phyloP scores from a whole-genome alignment of 2,113 vertebrate genomes.

The Bubo bubo region DNA sequence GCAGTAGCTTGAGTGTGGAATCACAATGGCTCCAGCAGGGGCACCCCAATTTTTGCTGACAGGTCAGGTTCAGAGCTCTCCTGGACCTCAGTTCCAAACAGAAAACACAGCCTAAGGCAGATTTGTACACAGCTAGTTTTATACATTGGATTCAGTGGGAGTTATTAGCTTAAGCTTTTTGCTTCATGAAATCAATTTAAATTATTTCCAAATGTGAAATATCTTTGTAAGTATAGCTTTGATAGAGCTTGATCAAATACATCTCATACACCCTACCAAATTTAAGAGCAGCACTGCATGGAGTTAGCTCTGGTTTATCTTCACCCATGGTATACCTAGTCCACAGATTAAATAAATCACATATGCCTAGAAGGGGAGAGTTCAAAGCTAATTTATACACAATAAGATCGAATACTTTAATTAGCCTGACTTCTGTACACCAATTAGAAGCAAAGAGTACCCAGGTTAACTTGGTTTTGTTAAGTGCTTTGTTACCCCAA shows the following conservation, averaged over 20 bases:
- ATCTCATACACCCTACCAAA: not conserved
- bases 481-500: not conserved
- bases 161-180: not conserved
- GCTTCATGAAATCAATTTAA: not conserved
- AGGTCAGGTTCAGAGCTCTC: not conserved
- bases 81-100: not conserved
- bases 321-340: not conserved
- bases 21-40: rapidly evolving
- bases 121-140: not conserved
- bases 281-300: not conserved
- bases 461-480: not conserved
- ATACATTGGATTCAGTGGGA: not conserved
- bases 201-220: not conserved
- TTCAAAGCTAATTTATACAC: not conserved
- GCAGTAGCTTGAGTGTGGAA: not conserved
- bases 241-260: not conserved
- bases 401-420: not conserved
- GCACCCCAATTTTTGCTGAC: not conserved
- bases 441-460: not conserved
- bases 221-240: not conserved
- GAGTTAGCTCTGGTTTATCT: not conserved
- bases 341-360: not conserved
- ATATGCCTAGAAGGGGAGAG: not conserved
- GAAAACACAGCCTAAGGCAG: not conserved
- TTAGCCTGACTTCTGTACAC: not conserved